Evolutionary conservation across 2,797 vertebrate genomes (phyloP).

Genomic region (Enteromius radiatus): DNA sequence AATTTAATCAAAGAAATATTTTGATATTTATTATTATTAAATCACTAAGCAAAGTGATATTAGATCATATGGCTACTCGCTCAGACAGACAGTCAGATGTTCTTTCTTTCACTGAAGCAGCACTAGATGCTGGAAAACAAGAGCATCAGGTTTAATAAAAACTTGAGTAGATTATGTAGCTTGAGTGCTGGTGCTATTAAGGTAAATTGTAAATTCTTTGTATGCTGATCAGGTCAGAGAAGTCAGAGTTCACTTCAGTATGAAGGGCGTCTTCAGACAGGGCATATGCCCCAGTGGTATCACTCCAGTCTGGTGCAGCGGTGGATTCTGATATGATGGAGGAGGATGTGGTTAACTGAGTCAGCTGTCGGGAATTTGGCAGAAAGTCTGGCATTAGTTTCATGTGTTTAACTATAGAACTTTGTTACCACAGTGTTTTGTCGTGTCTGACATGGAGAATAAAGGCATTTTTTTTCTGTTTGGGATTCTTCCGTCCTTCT

Average conservation of each 20-base stretch:
- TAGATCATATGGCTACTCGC: not conserved
- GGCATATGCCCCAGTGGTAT: conserved; percentile 17
- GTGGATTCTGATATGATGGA: conserved; percentile 16
- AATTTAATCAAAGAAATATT: not conserved
- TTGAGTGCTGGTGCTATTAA: not conserved
- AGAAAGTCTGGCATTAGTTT: conserved; percentile 65
- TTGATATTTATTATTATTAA: not conserved
- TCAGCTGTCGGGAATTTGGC: conserved; percentile 71
- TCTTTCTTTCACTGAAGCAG: not conserved
- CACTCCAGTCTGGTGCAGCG: not conserved
- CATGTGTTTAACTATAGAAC: conserved; percentile 62
- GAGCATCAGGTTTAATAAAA: not conserved
- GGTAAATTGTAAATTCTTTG: not conserved
- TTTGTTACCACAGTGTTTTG: conserved; percentile 58
- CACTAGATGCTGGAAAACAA: not conserved
- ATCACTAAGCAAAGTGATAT: not conserved
- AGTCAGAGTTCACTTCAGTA: not conserved
- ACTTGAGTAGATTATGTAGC: not conserved
- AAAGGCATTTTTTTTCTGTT: conserved; percentile 66
- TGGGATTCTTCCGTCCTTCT: conserved; percentile 53
- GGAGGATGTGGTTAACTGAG: conserved; percentile 34
- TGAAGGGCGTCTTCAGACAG: not conserved
- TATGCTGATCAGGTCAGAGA: not conserved
- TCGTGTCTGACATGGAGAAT: conserved; percentile 70
- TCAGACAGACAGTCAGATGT: not conserved